These are phyloP conservation scores for Bombus difficillimus DNA, from an alignment of 1,140 invertebrate genomes.

Conservation along the genomic window DNA sequence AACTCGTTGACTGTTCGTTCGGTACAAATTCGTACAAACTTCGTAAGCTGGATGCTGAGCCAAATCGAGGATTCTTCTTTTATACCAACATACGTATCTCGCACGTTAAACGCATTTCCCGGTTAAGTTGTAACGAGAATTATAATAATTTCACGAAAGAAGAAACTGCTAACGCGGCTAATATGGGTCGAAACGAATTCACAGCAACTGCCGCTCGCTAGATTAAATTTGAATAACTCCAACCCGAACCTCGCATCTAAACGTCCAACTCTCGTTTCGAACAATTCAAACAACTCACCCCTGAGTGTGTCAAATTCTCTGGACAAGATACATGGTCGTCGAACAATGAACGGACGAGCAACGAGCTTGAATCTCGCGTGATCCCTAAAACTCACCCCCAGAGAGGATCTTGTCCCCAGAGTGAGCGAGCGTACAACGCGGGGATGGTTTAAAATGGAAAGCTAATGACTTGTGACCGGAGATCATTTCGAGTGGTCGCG, in stretches of 20 bases:
- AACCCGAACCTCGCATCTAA: background rate
- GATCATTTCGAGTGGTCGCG: slow-evolving; percentile 76
- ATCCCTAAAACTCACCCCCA: slow-evolving; percentile 3
- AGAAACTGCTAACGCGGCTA: no score
- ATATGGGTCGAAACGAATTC: no score
- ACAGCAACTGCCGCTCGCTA: no score
- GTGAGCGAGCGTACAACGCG: background rate
- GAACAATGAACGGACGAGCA: background rate
- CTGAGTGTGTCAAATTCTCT: background rate
- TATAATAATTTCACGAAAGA: no score
- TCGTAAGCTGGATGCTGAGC: no score
- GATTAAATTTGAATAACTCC: no score
- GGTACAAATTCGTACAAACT: no score
- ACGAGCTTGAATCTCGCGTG: background rate
- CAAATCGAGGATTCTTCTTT: no score
- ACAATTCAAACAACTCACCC: background rate
- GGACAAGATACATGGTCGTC: background rate
- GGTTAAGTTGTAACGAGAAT: no score
- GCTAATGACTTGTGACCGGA: slow-evolving; percentile 81
- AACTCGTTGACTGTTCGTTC: no score
- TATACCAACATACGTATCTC: no score
- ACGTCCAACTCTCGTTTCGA: background rate
- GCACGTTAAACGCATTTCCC: no score
- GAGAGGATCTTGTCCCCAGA: background rate
- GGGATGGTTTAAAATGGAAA: slow-evolving; percentile 79